Evolutionary conservation across 1,140 invertebrate species (phyloP), one percentile per base, ranked within the genome.

Genomic region (Goniozus legneri): DNA sequence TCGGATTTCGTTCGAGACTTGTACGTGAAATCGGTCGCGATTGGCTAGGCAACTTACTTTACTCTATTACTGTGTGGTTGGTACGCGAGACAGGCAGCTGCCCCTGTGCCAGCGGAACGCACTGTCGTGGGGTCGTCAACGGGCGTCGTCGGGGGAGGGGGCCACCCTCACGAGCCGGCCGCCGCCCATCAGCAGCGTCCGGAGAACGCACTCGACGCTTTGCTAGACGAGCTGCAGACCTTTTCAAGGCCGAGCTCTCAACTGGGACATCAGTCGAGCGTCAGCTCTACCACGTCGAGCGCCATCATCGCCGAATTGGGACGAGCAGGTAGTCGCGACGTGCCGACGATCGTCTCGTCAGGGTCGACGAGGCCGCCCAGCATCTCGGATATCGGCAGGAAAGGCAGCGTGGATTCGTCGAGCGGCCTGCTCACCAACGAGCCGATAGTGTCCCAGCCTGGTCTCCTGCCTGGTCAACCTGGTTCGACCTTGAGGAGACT

Each of bases 121-220:
- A 68, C 70, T 77, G 54, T 69, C 69, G 46, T 71, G 71, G 71
- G 65, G 62, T 64, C n/a, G n/a, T n/a, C 73, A 74, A 50, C 73
- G 67, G 56, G 78, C 80, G 59, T 84, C 85, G 58, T 82, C 80
- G 78, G 81, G 80, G 81, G 84, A 80, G 82, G 82, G 80, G 32
- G 61, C 65, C 67, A 76, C 73, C 55, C 67, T 77, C 57, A 71
- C 73, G 77, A 79, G 75, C 6, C 7, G 6, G 57, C 78, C 78
- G 69, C 81, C 78, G 16, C 62, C 67, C 60, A 77, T 78, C 67
- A 73, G 71, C 77, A 84, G 77, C 83, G 86, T 80, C 77, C 85
- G 81, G 89, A 92, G 85, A 93, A 92, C 85, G 88, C 90, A 83
- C 88, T 94, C 85, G 91, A 95, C 85, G 88, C 89, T 84, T 75